Evolutionary conservation across 2,888 invertebrate genomes (phyloP), one percentile per base, ranked within the genome.

Genomic region (Frankliniella intonsa): DNA sequence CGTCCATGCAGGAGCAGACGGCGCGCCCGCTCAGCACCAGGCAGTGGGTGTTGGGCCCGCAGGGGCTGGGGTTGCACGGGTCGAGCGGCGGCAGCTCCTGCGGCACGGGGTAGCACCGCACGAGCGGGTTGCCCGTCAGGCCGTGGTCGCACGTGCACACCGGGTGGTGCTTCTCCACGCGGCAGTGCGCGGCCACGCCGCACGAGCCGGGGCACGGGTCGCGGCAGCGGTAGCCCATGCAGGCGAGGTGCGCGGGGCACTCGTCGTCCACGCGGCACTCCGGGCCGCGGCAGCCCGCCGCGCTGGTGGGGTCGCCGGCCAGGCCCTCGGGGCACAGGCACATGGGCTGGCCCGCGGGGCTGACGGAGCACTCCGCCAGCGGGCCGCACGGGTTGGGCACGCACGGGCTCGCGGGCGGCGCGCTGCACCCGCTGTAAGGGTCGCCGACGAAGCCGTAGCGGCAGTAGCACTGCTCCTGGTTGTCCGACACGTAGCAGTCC

Each of bases 161-260:
- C 51, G 95, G 95, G 86, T 93, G 93, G 87, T 96, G 96, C 86
- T 92, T 90, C 87, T 94, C 93, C 0, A 94, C 93, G 83, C 91
- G 90, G 86, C 96, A 95, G 83, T 90, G 89, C 17, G 95, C 92
- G 85, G 93, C 92, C 38, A 92, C 87, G 14, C 95, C 96, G 87
- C 96, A 96, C 38, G 93, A 92, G 80, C 95, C 95, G 0, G 94
- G 93, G 85, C 95, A 96, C 50, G 95, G 95, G 88, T 95, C 94
- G 84, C 91, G 90, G 86, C 96, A 96, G 85, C 92, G 91, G 86
- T 94, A 94, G 51, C 94, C 93, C 86, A 95, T 93, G 86, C 96
- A 96, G 38, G 94, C 94, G 87, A 92, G 91, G 85, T 91, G 90
- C 82, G 89, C 87, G 38, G 92, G 89, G 87, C 96, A 96, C 87